These are phyloP conservation scores for Upupa epops DNA, from an alignment of 2,113 vertebrate genomes.

Conservation along the genomic window DNA sequence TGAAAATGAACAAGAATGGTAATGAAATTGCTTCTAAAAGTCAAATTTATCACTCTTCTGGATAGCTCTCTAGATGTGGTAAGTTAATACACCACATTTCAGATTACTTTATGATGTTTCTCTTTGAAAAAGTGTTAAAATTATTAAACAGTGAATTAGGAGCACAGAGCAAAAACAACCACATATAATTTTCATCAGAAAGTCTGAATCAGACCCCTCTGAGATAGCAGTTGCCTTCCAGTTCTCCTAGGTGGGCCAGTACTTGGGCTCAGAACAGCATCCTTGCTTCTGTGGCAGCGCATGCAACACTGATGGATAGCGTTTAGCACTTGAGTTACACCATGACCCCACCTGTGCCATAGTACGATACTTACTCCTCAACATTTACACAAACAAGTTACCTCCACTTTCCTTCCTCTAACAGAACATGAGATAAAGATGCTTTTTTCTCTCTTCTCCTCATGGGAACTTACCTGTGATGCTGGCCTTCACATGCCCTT, in stretches of 20 bases:
- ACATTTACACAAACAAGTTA: background rate
- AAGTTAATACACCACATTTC: background rate
- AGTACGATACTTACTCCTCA: background rate
- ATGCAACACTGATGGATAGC: background rate
- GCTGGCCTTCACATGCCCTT: background rate
- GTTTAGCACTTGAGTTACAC: background rate
- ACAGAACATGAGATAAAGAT: background rate
- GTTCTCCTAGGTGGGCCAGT: background rate
- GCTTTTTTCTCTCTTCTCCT: background rate
- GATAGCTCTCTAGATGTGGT: background rate
- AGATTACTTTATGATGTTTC: background rate
- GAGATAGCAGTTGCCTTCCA: accelerated
- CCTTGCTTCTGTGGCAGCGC: background rate
- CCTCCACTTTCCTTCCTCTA: background rate
- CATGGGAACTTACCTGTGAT: background rate
- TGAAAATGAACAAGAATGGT: background rate
- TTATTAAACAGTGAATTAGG: background rate
- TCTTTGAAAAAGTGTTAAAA: background rate
- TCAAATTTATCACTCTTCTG: background rate
- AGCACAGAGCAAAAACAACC: accelerated
- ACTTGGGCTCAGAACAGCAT: background rate
- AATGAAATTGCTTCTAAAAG: background rate
- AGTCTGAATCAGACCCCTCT: background rate
- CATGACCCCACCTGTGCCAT: background rate
- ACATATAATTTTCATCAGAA: background rate